Evolutionary conservation across 2,113 vertebrate species (phyloP).

Genomic region (Oryzias celebensis): DNA sequence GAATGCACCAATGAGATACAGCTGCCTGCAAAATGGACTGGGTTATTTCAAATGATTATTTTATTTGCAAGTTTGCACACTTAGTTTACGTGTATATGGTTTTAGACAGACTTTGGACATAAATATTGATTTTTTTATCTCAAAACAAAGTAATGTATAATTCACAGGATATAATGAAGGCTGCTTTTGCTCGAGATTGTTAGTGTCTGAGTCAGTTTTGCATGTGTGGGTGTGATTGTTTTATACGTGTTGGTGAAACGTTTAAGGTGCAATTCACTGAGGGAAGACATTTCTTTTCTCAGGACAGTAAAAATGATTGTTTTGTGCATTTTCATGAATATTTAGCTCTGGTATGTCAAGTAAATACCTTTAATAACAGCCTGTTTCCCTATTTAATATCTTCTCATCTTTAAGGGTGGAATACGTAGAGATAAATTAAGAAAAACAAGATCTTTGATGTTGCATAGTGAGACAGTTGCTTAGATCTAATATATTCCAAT

Average conservation of each 20-base stretch:
- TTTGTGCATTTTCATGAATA: too few species aligned
- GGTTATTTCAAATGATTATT: conserved; percentile 2
- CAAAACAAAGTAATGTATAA: conserved; percentile 6
- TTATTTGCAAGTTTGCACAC: conserved; percentile 28
- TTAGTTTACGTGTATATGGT: conserved; percentile 41
- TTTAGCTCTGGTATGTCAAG: too few species aligned
- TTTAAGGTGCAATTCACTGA: too few species aligned
- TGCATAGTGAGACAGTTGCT: too few species aligned
- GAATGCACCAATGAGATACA: conserved; percentile 69
- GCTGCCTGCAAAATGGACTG: conserved; percentile 38
- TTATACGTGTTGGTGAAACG: not conserved
- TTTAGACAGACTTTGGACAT: conserved; percentile 8
- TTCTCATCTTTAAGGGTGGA: too few species aligned
- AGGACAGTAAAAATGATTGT: too few species aligned
- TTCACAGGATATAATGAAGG: conserved; percentile 4
- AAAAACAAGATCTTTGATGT: too few species aligned
- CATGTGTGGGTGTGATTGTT: not conserved
- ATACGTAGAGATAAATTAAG: too few species aligned
- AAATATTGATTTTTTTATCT: too few species aligned
- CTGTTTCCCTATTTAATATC: too few species aligned
- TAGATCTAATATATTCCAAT: too few species aligned
- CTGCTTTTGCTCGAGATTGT: conserved; percentile 1
- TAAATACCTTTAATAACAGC: too few species aligned
- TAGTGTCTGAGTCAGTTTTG: not conserved
- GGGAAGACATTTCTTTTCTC: not conserved